Base-by-base conservation (phyloP, 2,888 invertebrate genomes). In the Psococerastis gibbosa region DNA sequence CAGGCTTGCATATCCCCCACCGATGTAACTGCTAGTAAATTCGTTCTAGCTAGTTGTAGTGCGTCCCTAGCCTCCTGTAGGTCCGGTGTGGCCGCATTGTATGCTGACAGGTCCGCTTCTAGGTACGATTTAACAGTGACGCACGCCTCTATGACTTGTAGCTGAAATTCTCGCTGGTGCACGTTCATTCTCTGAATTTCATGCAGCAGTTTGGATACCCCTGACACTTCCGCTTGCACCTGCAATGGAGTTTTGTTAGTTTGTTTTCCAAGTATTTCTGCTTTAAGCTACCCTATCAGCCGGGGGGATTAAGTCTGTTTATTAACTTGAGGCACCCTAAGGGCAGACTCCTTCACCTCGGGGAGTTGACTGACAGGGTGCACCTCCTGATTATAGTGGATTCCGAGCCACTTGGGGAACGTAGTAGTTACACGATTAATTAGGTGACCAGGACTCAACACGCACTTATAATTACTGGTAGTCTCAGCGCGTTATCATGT, bases 121-220 rank as follows among this genome's bases (percentile, higher is more conserved):
- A 81, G 75, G 60, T 78, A 77, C 46, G 76, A 72, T 58, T 80
- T 80, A 41, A 81, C 60, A 46, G 77, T 74, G 38, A 76, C 73
- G 59, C 79, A 77, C 32, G 79, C 75, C 57, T 81, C 80, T 48
- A 78, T 65, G 41, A 80, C 73, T 57, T 78, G 76, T 48, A 78
- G 66, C 49, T 78, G 60, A 59, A 78, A 78, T 55, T 78, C 74
- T 52, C 79, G 69, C 58, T 78, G 78, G 54, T 77, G 75, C 60
- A 70, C 64, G 46, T 73, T 73, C 55, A 78, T 63, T 56, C 75
- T 71, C 61, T 80, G 76, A 49, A 78, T 73, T 56, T 79, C 76
- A 50, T 70, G 65, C 49, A 78, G 65, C 57, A 75, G 68, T 57
- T 76, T 78, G 49, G 74, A 72, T 66, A 77, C 75, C 49, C 73